phyloP scores from a whole-genome alignment of 2,797 vertebrate species.

The Urosaurus nigricauda region DNA sequence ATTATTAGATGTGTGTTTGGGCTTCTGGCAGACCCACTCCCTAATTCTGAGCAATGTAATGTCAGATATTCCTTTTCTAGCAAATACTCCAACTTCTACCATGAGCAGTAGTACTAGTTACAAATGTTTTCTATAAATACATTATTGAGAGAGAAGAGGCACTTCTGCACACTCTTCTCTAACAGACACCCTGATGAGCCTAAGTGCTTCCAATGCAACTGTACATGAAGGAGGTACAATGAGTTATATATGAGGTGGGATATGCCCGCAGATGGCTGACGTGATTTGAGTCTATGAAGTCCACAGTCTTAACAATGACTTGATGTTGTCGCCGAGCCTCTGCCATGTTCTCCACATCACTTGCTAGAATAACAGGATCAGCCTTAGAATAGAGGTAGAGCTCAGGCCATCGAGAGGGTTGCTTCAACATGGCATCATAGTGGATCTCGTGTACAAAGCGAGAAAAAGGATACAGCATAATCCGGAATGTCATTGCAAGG shows the following conservation, averaged over 20 bases:
- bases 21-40: rapidly evolving
- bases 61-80: neutral
- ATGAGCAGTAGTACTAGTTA: conserved; percentile 5
- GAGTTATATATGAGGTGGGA: conserved; percentile 85
- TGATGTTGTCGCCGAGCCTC: conserved; percentile 77
- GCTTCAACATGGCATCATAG: conserved; percentile 86
- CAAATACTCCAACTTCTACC: conserved; percentile 18
- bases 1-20: conserved; percentile 34
- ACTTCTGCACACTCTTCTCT: no score
- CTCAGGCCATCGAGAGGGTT: conserved; percentile 90
- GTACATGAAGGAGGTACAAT: conserved; percentile 86
- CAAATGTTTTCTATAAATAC: neutral
- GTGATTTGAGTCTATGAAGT: conserved; percentile 89
- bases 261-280: conserved; percentile 89
- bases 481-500: conserved; percentile 81
- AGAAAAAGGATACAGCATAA: conserved; percentile 89
- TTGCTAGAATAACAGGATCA: conserved; percentile 85
- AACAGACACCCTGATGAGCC: neutral
- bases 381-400: conserved; percentile 91
- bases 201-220: conserved; percentile 70
- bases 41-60: conserved; percentile 18
- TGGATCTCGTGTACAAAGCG: conserved; percentile 90
- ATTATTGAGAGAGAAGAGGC: neutral
- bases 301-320: conserved; percentile 83
- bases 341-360: conserved; percentile 86